Evolutionary conservation across 2,113 vertebrate species (phyloP).

Genomic region (Nettapus auritus): DNA sequence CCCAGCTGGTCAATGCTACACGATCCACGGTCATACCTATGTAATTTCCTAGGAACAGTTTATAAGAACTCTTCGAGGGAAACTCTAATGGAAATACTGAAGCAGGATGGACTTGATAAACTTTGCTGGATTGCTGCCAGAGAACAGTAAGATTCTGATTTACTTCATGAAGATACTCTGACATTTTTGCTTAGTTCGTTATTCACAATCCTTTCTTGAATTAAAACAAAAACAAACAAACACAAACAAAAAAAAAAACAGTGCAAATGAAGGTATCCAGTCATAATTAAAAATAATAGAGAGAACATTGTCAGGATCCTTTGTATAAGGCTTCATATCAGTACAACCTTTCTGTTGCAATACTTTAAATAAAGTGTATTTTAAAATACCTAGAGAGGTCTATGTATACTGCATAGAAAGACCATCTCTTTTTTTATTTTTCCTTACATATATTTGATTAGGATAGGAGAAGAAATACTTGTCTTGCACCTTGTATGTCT

Average conservation of each 20-base stretch:
- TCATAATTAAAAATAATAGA: background rate
- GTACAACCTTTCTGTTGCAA: background rate
- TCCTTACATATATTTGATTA: background rate
- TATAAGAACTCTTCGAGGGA: constrained; percentile 97
- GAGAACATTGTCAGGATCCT: background rate
- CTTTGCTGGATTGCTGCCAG: constrained; percentile 88
- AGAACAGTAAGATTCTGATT: constrained; percentile 87
- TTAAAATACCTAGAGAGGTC: background rate
- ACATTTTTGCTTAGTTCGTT: background rate
- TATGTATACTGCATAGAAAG: background rate
- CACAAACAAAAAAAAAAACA: background rate
- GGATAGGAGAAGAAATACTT: background rate
- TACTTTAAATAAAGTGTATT: background rate
- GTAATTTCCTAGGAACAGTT: constrained; percentile 94
- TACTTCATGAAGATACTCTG: background rate
- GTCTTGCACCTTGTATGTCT: background rate
- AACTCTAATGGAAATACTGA: constrained; percentile 85
- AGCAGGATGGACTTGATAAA: constrained; percentile 82
- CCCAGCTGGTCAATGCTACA: constrained; percentile 87
- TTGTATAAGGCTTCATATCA: background rate
- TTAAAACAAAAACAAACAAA: too few relatives aligned
- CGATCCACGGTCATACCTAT: constrained; percentile 86
- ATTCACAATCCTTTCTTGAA: background rate
- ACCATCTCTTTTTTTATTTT: background rate
- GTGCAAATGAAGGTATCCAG: background rate